Conservation (phyloP, 2,113 vertebrate genomes). For the Octodon degus region DNA sequence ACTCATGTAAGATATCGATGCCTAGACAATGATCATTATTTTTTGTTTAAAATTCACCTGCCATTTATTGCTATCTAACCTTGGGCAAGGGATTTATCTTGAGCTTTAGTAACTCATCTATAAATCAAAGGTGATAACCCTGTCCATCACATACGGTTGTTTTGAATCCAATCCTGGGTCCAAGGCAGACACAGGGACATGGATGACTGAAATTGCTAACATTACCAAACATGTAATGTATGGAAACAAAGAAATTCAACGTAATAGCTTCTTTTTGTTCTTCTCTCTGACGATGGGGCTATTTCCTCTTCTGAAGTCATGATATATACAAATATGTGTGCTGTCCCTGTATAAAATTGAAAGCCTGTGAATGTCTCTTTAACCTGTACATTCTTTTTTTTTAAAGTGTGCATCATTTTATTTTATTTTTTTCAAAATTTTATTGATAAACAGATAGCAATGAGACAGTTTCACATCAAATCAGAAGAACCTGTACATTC, state of each 20-base stretch:
- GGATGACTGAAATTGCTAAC: neutral
- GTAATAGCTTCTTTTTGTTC: neutral
- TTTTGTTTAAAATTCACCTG: neutral
- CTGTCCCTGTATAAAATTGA: neutral
- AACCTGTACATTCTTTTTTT: neutral
- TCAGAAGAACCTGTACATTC: neutral
- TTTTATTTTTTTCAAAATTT: too few relatives aligned
- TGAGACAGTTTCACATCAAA: too few relatives aligned
- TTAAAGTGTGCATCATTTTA: too few relatives aligned
- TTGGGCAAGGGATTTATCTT: neutral
- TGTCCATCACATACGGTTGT: neutral
- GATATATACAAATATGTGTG: neutral
- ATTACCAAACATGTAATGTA: neutral
- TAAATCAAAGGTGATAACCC: neutral
- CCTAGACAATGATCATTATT: neutral
- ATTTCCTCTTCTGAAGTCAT: neutral
- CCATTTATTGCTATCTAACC: neutral
- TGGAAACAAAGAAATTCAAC: neutral
- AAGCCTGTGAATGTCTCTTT: too few relatives aligned
- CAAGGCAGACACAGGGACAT: neutral
- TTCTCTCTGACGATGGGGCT: neutral
- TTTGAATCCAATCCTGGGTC: neutral
- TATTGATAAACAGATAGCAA: too few relatives aligned
- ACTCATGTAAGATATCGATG: neutral
- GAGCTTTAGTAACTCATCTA: slow-evolving; percentile 1